Evolutionary conservation across 2,113 vertebrate species (phyloP), one percentile per base, ranked within the genome.

Genomic region (Megaptera novaeangliae): DNA sequence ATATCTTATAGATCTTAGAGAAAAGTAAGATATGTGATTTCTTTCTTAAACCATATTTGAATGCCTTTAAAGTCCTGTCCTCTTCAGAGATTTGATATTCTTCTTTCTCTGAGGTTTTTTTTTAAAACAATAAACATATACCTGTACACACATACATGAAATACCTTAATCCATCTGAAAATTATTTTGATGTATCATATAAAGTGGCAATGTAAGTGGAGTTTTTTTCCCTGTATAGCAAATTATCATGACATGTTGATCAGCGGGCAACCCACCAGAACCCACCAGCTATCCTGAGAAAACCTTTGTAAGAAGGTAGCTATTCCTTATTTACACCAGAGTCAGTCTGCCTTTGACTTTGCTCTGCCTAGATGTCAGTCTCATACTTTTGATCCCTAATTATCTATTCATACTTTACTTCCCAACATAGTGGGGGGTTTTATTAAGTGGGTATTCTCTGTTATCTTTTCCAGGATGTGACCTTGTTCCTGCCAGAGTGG

Each of bases 401-500:
- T 52, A 86, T 27, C 39, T 77, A 23, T 92, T 94, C 27, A 17
- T 61, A 15, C 23, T 85, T 83, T 77, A 59, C 13, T 92, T 52
- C n/a, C 52, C 55, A 95, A 27, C 55, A 66, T 57, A 87, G 9
- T 34, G 14, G 63, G 31, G n/a, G 20, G 11, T 66, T 61, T 93
- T 46, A 29, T 92, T 88, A 83, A 20, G 52, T 87, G 41, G 63
- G 14, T 71, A 44, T 78, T 59, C 27, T 61, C 5, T 89, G 34
- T 89, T 96, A 44, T 96, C 72, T 97, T n/a, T 98, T 97, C 39
- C 36, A 99, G 99, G 99, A 99, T 98, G 99, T 99, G 75, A 99
- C 99, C 0, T 88, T 96, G 93, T 99, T 99, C 83, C 98, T 99
- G 87, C 99, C 99, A n/a, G 99, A 99, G 97, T 99, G 99, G 99